These are phyloP conservation scores for Aplidium turbinatum DNA, from an alignment of 23 tunicate species.

Conservation along the genomic window DNA sequence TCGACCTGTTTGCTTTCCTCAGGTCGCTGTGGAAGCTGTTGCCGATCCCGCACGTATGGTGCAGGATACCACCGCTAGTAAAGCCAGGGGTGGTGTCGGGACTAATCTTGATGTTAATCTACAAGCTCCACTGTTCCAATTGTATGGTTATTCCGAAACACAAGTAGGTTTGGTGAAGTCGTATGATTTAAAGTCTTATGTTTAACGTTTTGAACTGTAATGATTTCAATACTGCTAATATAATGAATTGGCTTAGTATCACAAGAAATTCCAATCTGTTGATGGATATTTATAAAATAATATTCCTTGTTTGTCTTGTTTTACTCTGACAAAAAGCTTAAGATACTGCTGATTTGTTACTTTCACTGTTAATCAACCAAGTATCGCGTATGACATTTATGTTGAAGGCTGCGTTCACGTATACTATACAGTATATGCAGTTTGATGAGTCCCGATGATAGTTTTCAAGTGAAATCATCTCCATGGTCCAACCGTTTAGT, in stretches of 20 bases:
- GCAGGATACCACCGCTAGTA: conserved; percentile 72
- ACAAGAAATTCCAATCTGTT: not conserved
- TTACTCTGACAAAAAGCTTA: too few species aligned
- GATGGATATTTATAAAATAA: not conserved
- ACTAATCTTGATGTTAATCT: conserved; percentile 66
- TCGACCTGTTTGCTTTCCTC: too few species aligned
- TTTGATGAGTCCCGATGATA: too few species aligned
- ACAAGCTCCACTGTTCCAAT: conserved; percentile 68
- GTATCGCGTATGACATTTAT: too few species aligned
- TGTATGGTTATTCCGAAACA: conserved; percentile 50
- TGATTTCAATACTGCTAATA: not conserved
- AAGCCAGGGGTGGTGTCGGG: conserved; percentile 67
- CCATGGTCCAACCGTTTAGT: too few species aligned
- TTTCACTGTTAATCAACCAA: too few species aligned
- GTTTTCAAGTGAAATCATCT: too few species aligned
- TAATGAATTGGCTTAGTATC: not conserved
- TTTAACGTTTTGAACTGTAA: not conserved
- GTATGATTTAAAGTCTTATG: not conserved
- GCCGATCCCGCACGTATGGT: conserved; percentile 61
- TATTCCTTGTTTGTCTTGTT: not conserved
- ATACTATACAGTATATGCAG: too few species aligned
- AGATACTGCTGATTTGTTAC: too few species aligned
- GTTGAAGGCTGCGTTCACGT: too few species aligned
- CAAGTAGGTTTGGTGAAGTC: conserved; percentile 30
- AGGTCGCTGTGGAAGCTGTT: conserved; percentile 73